Evolutionary conservation across 2,888 invertebrate genomes (phyloP).

Genomic region (Eristalinus aeneus): DNA sequence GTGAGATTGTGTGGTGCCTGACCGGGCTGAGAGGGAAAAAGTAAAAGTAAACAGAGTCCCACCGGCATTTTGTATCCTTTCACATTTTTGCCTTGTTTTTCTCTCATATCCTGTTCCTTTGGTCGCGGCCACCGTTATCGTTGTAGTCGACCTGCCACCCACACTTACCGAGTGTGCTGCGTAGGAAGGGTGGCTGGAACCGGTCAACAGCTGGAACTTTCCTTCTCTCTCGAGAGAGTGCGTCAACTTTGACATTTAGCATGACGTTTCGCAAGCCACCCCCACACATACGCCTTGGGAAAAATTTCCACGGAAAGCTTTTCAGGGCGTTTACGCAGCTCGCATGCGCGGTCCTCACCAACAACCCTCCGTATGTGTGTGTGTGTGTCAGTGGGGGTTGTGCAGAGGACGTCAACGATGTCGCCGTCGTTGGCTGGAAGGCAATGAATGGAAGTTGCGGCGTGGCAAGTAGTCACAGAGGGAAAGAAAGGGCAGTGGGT

Average conservation of each 20-base stretch:
- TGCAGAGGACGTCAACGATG: constrained; percentile 1
- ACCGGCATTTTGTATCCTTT: constrained; percentile 58
- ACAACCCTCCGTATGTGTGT: background rate
- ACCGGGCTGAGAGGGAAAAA: constrained; percentile 19
- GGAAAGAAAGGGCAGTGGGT: constrained; percentile 44
- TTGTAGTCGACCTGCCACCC: background rate
- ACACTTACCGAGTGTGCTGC: background rate
- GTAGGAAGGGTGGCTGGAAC: background rate
- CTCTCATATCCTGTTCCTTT: constrained; percentile 27
- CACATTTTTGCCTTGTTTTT: constrained; percentile 3
- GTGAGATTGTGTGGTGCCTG: background rate
- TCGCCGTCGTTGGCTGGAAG: constrained; percentile 19
- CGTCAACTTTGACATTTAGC: constrained; percentile 65
- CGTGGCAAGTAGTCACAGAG: constrained; percentile 48
- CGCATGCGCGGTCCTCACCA: constrained; percentile 54
- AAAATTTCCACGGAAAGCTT: constrained; percentile 51
- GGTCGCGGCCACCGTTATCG: background rate
- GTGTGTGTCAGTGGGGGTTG: background rate
- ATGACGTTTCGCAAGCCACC: constrained; percentile 59
- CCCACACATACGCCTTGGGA: constrained; percentile 16
- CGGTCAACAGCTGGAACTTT: constrained; percentile 55
- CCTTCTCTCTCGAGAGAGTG: constrained; percentile 10
- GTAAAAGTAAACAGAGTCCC: constrained; percentile 65
- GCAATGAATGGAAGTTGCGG: constrained; percentile 66
- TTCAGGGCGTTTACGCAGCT: constrained; percentile 69